Evolutionary conservation across 2,888 invertebrate genomes (phyloP).

Genomic region (Acanthosepion esculentum): DNA sequence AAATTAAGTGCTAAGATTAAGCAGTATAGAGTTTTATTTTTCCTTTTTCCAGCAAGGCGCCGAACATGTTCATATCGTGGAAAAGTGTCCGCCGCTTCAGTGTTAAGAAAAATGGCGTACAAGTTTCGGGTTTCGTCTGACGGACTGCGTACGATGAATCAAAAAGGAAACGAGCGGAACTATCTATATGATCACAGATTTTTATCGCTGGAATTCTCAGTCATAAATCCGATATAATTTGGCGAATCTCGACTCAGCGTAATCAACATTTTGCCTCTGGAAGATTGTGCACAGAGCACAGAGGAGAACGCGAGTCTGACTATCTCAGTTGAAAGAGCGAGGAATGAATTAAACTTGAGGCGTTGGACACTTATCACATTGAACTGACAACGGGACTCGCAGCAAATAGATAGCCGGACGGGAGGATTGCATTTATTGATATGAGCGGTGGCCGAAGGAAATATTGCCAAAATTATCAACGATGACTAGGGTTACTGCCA

Average conservation of each 20-base stretch:
- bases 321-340: neutral
- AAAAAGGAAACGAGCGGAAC: neutral
- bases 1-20: no score
- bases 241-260: neutral
- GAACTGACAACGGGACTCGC: neutral
- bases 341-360: neutral
- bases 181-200: neutral
- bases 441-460: neutral
- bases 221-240: slow-evolving; percentile 33
- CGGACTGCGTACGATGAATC: neutral
- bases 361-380: neutral
- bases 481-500: neutral
- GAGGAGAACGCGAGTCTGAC: neutral
- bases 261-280: neutral
- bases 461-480: neutral
- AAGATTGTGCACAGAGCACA: no score
- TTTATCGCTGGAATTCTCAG: slow-evolving; percentile 5
- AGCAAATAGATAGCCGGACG: slow-evolving; percentile 13
- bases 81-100: no score
- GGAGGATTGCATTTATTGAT: neutral
- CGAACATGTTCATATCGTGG: no score
- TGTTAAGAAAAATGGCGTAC: neutral
- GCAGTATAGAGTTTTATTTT: no score
- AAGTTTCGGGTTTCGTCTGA: neutral
- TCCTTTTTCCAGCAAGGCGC: no score